These are phyloP conservation scores for Drosophila yakuba DNA, from an alignment of 1,140 invertebrate genomes.

Conservation along the genomic window DNA sequence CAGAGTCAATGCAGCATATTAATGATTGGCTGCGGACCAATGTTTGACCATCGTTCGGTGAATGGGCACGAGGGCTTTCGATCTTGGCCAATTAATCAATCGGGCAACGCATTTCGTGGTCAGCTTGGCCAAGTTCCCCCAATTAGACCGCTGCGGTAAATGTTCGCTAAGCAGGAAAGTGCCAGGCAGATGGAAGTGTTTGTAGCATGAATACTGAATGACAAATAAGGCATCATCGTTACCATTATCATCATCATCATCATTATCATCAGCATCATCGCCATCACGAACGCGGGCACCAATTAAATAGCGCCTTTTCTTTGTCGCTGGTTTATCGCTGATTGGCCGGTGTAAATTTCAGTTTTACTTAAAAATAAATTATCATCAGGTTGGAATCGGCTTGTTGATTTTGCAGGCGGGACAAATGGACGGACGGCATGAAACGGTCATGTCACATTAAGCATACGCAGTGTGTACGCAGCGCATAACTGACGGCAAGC, in stretches of 20 bases:
- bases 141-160: constrained; percentile 21
- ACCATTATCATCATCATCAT: background rate
- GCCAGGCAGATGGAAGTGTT: background rate
- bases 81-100: constrained; percentile 32
- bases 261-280: background rate
- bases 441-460: constrained; percentile 72
- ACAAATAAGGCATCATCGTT: background rate
- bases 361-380: constrained; percentile 74
- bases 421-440: constrained; percentile 1
- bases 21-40: constrained; percentile 1
- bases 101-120: constrained; percentile 12
- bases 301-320: constrained; percentile 33
- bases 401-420: constrained; percentile 50
- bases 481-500: constrained; percentile 62
- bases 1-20: background rate
- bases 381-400: constrained; percentile 52
- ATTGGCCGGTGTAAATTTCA: constrained; percentile 52
- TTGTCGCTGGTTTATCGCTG: constrained; percentile 18
- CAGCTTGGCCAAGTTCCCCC: constrained; percentile 10
- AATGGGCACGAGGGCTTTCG: constrained; percentile 4
- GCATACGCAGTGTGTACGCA: constrained; percentile 71
- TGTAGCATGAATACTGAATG: constrained; percentile 5
- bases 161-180: background rate
- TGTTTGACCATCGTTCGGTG: constrained; percentile 12
- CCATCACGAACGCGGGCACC: constrained; percentile 2